phyloP scores from a whole-genome alignment of 1,140 invertebrate species.

The Drosophila pruinosa region DNA sequence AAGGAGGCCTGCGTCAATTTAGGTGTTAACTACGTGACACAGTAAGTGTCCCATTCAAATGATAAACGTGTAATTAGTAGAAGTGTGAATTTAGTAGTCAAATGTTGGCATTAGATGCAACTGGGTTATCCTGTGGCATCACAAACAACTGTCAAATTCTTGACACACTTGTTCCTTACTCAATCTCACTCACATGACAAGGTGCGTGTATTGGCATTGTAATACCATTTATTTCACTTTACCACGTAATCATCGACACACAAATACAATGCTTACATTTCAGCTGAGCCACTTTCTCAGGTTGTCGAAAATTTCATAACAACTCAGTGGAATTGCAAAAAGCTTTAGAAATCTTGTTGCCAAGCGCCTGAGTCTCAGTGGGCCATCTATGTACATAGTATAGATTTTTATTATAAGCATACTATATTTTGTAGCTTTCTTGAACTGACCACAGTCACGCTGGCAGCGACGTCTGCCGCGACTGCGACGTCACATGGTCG shows the following conservation, averaged over 20 bases:
- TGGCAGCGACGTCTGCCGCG: not conserved
- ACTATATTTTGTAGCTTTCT: conserved; percentile 15
- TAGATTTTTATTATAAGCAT: conserved; percentile 16
- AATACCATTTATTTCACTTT: conserved; percentile 19
- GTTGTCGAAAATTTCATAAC: conserved; percentile 12
- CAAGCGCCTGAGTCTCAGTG: conserved; percentile 15
- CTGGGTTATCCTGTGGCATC: not conserved
- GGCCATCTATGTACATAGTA: not conserved
- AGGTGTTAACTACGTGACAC: not conserved
- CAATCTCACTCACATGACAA: conserved; percentile 10
- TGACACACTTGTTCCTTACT: not conserved
- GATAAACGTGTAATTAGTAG: not conserved
- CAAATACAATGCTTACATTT: not conserved
- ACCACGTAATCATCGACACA: not conserved
- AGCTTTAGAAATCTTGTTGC: conserved; percentile 51
- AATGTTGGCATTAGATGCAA: not conserved
- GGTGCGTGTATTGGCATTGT: not conserved
- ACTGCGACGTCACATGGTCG: conserved; percentile 36
- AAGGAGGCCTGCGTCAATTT: not conserved
- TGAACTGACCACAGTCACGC: conserved; percentile 73
- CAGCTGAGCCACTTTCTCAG: conserved; percentile 21
- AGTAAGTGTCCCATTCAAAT: not conserved
- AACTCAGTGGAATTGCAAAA: not conserved
- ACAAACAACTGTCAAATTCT: not conserved
- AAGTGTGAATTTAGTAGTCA: conserved; percentile 5